Evolutionary conservation across 2,797 vertebrate genomes (phyloP).

Genomic region (Dermochelys coriacea): DNA sequence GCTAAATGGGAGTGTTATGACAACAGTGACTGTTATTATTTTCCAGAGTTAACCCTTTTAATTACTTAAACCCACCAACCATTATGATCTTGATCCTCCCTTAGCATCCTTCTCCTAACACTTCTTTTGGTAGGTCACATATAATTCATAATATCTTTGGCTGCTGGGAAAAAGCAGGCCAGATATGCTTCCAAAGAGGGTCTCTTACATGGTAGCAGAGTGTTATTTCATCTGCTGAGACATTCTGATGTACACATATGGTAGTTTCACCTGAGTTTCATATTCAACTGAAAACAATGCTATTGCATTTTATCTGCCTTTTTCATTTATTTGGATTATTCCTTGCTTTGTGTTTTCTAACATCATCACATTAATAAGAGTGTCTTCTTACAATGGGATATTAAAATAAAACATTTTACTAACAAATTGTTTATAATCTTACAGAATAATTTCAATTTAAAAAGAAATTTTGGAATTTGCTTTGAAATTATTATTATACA

Average conservation of each 20-base stretch:
- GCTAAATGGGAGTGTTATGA: not conserved
- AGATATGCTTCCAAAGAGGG: not conserved
- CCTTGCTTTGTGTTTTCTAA: not conserved
- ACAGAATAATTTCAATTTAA: not conserved
- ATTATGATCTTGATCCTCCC: not conserved
- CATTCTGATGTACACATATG: not conserved
- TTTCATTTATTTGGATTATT: slow-evolving; percentile 9
- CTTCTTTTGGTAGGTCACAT: not conserved
- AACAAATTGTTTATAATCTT: not conserved
- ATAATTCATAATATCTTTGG: not conserved
- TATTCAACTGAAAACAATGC: not conserved
- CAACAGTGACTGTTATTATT: not conserved
- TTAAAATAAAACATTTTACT: not conserved
- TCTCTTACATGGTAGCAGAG: not conserved
- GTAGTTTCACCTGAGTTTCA: not conserved
- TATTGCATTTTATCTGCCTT: not conserved
- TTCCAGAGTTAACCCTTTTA: not conserved
- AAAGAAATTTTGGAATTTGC: slow-evolving; percentile 20
- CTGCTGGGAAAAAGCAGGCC: not conserved
- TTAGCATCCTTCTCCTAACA: not conserved
- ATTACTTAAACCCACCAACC: not conserved
- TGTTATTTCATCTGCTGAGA: not conserved
- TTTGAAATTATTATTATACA: slow-evolving; percentile 35
- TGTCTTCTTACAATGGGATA: not conserved
- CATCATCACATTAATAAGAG: not conserved